These are phyloP conservation scores for Myrmecophaga tridactyla DNA, from an alignment of 2,113 vertebrate species.

Conservation along the genomic window DNA sequence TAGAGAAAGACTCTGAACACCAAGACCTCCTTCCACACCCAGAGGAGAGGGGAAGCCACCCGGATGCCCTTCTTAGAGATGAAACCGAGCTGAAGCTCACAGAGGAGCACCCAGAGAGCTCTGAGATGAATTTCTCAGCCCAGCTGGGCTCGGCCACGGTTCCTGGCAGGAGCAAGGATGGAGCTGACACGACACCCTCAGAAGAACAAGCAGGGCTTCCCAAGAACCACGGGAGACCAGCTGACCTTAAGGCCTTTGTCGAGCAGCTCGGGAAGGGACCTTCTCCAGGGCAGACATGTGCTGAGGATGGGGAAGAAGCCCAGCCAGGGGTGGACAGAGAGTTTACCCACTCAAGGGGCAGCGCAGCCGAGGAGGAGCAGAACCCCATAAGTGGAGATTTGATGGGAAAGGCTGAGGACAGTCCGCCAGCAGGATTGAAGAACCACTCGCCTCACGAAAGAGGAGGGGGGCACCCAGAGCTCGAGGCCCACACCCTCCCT, in stretches of 20 bases:
- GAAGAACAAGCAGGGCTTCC: not conserved
- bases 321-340: not conserved
- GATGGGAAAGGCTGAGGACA: conserved; percentile 48
- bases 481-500: not conserved
- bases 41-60: too few species aligned
- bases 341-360: not conserved
- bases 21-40: not conserved
- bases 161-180: not conserved
- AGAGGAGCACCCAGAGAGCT: not conserved
- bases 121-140: not conserved
- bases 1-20: conserved; percentile 75
- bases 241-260: not conserved
- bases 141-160: not conserved
- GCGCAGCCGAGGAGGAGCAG: not conserved
- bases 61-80: not conserved
- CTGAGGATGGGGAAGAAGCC: conserved; percentile 3
- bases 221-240: not conserved
- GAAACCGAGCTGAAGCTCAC: not conserved
- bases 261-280: not conserved
- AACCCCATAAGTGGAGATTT: not conserved
- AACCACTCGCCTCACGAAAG: not conserved
- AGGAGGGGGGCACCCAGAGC: not conserved
- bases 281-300: not conserved
- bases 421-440: conserved; percentile 8
- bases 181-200: not conserved